Evolutionary conservation across 2,888 invertebrate genomes (phyloP).

Genomic region (Cordilura impudica): DNA sequence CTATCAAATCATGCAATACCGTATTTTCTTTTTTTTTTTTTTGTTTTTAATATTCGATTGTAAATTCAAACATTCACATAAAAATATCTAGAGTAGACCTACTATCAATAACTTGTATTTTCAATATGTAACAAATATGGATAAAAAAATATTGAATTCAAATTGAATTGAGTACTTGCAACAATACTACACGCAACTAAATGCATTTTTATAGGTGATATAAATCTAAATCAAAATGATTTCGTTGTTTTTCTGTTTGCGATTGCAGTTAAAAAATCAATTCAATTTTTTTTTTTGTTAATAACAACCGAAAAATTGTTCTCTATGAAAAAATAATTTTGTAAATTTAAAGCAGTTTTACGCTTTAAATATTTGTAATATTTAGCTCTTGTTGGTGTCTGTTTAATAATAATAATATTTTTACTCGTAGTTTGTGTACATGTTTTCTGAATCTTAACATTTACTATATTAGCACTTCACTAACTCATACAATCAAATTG

Average conservation of each 20-base stretch:
- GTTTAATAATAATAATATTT: background rate
- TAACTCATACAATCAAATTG: slow-evolving; percentile 28
- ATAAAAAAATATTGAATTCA: slow-evolving; percentile 38
- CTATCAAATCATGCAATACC: slow-evolving; percentile 48
- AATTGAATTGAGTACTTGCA: slow-evolving; percentile 38
- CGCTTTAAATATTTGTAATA: too few relatives aligned
- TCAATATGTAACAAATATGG: slow-evolving; percentile 16
- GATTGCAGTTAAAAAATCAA: slow-evolving; percentile 22
- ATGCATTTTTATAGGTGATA: slow-evolving; percentile 52
- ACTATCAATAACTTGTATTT: slow-evolving; percentile 49
- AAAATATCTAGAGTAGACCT: slow-evolving; percentile 23
- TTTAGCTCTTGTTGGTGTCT: background rate
- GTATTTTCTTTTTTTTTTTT: background rate
- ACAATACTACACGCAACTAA: slow-evolving; percentile 50
- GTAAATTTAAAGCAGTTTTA: too few relatives aligned
- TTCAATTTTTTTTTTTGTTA: slow-evolving; percentile 33
- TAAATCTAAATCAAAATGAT: slow-evolving; percentile 60
- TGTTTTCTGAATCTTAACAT: background rate
- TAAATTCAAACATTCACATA: slow-evolving; percentile 42
- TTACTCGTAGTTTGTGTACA: background rate
- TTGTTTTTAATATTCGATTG: slow-evolving; percentile 42
- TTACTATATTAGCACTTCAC: slow-evolving; percentile 44
- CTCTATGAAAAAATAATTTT: background rate
- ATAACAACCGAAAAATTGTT: slow-evolving; percentile 39
- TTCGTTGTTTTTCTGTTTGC: slow-evolving; percentile 29